Evolutionary conservation across 2,888 invertebrate genomes (phyloP).

Genomic region (Eubasilissa splendida): DNA sequence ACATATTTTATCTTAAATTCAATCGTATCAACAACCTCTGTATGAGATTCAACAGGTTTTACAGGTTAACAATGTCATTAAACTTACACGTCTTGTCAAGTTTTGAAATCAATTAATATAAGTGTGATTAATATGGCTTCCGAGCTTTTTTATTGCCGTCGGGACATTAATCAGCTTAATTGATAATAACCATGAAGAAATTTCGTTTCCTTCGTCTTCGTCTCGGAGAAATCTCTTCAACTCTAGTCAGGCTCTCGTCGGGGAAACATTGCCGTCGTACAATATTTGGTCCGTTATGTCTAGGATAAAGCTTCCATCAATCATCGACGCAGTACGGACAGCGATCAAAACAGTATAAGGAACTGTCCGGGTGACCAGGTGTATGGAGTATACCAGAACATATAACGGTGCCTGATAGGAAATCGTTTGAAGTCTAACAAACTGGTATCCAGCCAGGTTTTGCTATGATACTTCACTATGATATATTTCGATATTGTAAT

Average conservation of each 20-base stretch:
- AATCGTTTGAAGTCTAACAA: background rate
- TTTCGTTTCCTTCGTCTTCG: background rate
- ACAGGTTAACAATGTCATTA: constrained; percentile 12
- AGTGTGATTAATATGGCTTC: constrained; percentile 5
- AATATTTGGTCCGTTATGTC: constrained; percentile 4
- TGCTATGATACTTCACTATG: too few relatives aligned
- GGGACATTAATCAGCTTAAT: constrained; percentile 21
- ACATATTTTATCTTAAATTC: too few relatives aligned
- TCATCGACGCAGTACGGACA: constrained; percentile 16
- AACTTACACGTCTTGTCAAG: background rate
- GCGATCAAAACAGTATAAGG: constrained; percentile 19
- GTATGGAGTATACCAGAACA: background rate
- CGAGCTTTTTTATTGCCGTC: background rate
- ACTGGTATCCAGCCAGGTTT: background rate
- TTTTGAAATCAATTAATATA: constrained; percentile 4
- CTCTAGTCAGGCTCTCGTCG: background rate
- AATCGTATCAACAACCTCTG: too few relatives aligned
- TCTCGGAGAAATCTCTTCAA: too few relatives aligned
- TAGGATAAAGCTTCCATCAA: background rate
- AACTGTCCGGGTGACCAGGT: constrained; percentile 14
- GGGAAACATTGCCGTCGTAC: background rate
- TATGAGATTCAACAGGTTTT: background rate
- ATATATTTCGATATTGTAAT: too few relatives aligned
- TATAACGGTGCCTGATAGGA: constrained; percentile 17
- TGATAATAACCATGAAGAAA: constrained; percentile 30